Conservation (phyloP, 2,888 invertebrate genomes). For the Podabrus alpinus region DNA sequence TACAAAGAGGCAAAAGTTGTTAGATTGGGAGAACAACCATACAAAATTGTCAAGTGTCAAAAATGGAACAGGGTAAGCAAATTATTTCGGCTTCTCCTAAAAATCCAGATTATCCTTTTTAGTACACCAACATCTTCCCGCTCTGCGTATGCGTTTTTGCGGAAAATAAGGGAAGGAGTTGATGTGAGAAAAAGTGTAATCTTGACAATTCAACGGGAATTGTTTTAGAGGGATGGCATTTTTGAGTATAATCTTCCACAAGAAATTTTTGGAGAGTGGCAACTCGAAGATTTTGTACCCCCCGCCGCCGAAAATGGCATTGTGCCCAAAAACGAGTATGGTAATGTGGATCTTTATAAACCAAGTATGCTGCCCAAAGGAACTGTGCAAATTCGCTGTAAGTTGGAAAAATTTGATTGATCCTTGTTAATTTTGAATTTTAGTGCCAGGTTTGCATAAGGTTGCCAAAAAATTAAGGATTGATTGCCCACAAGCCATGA, state of each 20-base stretch:
- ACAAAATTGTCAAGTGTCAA: slow-evolving; percentile 91
- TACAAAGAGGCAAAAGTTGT: slow-evolving; percentile 89
- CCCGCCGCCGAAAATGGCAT: slow-evolving; percentile 88
- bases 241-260: slow-evolving; percentile 73
- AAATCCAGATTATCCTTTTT: no score
- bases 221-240: slow-evolving; percentile 61
- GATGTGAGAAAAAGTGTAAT: no score
- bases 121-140: no score
- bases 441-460: slow-evolving; percentile 85
- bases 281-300: slow-evolving; percentile 88
- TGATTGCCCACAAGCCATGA: slow-evolving; percentile 92
- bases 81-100: no score
- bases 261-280: slow-evolving; percentile 94
- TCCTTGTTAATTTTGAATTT: slow-evolving; percentile 41
- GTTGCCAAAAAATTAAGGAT: slow-evolving; percentile 87
- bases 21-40: slow-evolving; percentile 81
- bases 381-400: slow-evolving; percentile 83
- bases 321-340: slow-evolving; percentile 95
- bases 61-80: slow-evolving; percentile 79
- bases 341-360: slow-evolving; percentile 96
- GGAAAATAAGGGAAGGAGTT: no score
- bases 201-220: background rate
- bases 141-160: no score
- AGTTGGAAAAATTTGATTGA: slow-evolving; percentile 37
- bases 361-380: slow-evolving; percentile 91